Evolutionary conservation across 2,797 vertebrate species (phyloP).

Genomic region (Sebastes matsubarae): DNA sequence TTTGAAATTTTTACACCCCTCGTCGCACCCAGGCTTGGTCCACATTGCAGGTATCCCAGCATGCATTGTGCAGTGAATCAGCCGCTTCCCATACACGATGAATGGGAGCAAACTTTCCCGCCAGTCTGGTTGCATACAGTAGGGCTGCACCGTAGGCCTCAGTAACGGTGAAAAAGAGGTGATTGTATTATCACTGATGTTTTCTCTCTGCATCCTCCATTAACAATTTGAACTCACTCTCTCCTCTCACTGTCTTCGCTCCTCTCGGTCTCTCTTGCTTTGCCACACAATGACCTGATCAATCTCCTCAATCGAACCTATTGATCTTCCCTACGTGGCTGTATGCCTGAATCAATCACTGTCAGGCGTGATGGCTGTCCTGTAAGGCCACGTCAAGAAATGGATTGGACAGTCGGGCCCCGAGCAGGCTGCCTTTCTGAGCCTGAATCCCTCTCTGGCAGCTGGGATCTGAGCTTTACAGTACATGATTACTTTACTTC

Average conservation of each 20-base stretch:
- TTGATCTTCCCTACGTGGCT: conserved; percentile 6
- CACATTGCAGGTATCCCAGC: no score
- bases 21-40: no score
- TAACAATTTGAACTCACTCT: background rate
- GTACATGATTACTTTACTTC: conserved; percentile 21
- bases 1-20: no score
- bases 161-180: background rate
- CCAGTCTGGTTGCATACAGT: no score
- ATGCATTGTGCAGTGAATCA: no score
- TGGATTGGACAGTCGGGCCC: background rate
- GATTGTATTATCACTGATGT: background rate
- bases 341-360: conserved; percentile 25
- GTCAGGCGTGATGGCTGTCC: background rate
- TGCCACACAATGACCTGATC: conserved; percentile 1
- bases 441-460: conserved; percentile 20
- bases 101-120: no score
- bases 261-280: background rate
- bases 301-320: conserved; percentile 18
- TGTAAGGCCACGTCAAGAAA: background rate
- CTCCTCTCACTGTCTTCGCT: background rate
- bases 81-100: no score
- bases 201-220: background rate
- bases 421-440: background rate
- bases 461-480: conserved; percentile 27
- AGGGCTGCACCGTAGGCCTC: accelerated